Conservation (phyloP, 2,113 vertebrate genomes). For the Heptranchias perlo region DNA sequence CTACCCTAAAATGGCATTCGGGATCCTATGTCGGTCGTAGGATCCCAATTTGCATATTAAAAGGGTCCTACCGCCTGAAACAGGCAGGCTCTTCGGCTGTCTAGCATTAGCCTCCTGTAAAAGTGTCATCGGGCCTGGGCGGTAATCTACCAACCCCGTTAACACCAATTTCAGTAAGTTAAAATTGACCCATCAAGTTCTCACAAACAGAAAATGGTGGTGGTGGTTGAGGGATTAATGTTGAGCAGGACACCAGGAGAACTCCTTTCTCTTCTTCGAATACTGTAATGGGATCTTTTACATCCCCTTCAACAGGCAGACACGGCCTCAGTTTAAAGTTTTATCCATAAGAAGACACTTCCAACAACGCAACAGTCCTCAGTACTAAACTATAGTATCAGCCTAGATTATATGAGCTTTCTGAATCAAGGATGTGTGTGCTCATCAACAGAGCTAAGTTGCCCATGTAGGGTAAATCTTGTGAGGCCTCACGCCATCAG, state of each 20-base stretch:
- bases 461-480: too few species aligned
- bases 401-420: not conserved
- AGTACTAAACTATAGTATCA: not conserved
- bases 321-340: not conserved
- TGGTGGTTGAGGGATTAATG: not conserved
- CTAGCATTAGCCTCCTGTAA: too few species aligned
- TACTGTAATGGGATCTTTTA: too few species aligned
- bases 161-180: not conserved
- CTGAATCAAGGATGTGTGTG: not conserved
- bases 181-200: not conserved
- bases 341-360: too few species aligned
- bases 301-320: not conserved
- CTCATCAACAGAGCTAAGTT: too few species aligned
- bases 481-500: too few species aligned
- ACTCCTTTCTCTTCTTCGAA: not conserved
- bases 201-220: not conserved
- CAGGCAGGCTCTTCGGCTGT: not conserved
- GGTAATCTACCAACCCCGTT: not conserved
- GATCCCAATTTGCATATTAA: too few species aligned
- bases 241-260: not conserved
- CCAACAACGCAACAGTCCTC: not conserved
- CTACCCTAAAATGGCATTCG: not conserved
- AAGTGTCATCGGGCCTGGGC: not conserved
- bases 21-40: too few species aligned
- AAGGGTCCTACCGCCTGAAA: not conserved